Base-by-base conservation (phyloP, 2,888 invertebrate genomes). In the Autographa pulchrina region DNA sequence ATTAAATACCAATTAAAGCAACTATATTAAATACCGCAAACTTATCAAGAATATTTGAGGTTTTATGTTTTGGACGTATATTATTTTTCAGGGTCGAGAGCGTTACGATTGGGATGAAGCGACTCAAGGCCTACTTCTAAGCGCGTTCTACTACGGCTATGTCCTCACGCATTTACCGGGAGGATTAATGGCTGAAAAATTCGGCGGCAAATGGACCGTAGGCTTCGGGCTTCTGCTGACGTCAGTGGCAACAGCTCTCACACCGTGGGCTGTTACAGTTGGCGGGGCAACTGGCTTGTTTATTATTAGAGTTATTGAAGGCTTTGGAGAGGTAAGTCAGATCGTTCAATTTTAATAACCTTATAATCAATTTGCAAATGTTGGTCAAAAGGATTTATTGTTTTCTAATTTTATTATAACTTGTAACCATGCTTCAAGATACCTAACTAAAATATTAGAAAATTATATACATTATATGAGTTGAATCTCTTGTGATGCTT, bases 141-240 rank as follows among this genome's bases (percentile, higher is more conserved):
- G 98, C 58, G 97, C 98, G 0, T 98, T 98, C 90, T 98, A 98
- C 92, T 98, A 98, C 94, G 98, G 98, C 0, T 98, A 98, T 89
- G 97, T 98, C 0, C 72, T 98, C 0, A 98, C 98, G 0, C 98
- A 98, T 87, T 90, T 98, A 38, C 98, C 98, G 0, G 98, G 98
- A 60, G 98, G 98, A 68, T 95, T 97, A 65, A 88, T 98, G 52
- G 97, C 98, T 0, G 98, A 98, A 85, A 97, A 96, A 83, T 98
- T 98, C 84, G 98, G 98, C 16, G 98, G 98, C 0, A 98, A 98
- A 92, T 97, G 98, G 96, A 97, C 98, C 0, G 93, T 98, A 38
- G 98, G 98, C 0, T 84, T 98, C 25, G 98, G 98, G 16, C 96
- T 98, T 38, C 92, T 98, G 0, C 96, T 96, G 0, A 98, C 98